phyloP scores from a whole-genome alignment of 1,140 invertebrate species.

The Hyposmocoma kahamanoa region DNA sequence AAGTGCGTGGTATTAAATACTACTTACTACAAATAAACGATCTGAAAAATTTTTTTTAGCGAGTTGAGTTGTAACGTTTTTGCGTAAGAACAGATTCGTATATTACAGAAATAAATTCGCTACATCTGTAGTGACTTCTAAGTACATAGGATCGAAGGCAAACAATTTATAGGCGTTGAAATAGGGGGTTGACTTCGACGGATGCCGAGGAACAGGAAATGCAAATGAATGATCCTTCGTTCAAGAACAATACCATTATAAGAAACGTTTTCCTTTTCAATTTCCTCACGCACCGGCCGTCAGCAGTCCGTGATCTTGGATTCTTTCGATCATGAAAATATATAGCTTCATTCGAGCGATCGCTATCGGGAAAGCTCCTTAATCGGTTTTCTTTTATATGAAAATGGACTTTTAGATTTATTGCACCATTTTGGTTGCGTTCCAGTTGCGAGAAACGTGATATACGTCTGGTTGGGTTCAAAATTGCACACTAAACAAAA shows the following conservation, averaged over 20 bases:
- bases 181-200: neutral
- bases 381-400: constrained; percentile 73
- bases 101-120: too few species aligned
- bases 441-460: constrained; percentile 54
- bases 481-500: constrained; percentile 66
- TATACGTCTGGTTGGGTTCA: constrained; percentile 48
- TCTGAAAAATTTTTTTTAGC: too few species aligned
- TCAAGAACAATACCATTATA: constrained; percentile 51
- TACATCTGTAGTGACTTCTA: too few species aligned
- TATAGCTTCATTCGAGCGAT: constrained; percentile 69
- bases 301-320: constrained; percentile 61
- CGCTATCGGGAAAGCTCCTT: constrained; percentile 68
- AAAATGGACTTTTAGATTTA: constrained; percentile 71
- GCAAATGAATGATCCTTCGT: constrained; percentile 37
- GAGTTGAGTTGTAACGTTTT: too few species aligned
- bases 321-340: constrained; percentile 71
- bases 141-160: too few species aligned
- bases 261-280: constrained; percentile 60
- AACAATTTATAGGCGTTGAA: neutral
- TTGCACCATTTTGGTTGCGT: constrained; percentile 62
- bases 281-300: constrained; percentile 62
- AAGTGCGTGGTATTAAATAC: too few species aligned
- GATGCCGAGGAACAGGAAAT: constrained; percentile 23
- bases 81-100: too few species aligned
- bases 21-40: too few species aligned